A percentile compares a stretch with the other conserved stretches of the same genome.
These are phyloP conservation scores for Labeo calbasu DNA, from an alignment of 2,797 vertebrate genomes.

Conservation along the genomic window DNA sequence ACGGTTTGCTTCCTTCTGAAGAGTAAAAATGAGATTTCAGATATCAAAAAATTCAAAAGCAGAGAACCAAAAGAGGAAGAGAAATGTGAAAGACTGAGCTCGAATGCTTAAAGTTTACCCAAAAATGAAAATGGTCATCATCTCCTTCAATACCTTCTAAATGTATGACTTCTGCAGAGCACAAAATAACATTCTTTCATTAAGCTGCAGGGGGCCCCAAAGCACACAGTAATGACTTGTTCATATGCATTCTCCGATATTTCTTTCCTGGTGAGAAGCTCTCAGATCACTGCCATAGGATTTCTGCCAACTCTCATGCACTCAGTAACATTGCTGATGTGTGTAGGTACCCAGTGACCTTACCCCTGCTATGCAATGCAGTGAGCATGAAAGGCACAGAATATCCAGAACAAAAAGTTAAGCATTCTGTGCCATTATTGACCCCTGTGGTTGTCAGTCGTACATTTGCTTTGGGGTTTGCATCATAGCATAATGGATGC, in stretches of 20 bases:
- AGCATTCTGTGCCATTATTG: not conserved
- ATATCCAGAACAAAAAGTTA: not conserved
- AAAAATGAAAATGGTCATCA: not conserved
- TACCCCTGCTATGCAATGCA: not conserved
- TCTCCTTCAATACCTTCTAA: not conserved
- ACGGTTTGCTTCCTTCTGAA: not conserved
- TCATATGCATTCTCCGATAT: not conserved
- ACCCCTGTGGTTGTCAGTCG: not conserved
- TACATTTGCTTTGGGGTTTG: not conserved
- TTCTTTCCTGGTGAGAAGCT: not conserved
- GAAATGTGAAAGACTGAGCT: not conserved
- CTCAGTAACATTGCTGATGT: conserved; percentile 7
- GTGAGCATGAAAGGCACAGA: not conserved
- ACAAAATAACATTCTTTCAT: not conserved
- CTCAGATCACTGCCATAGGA: conserved; percentile 22
- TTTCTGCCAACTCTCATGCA: conserved; percentile 28
- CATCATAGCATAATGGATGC: not conserved
- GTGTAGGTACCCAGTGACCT: not conserved
- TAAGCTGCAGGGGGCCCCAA: not conserved
- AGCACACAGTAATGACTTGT: conserved; percentile 6
- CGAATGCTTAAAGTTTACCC: no score
- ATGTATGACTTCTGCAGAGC: not conserved
- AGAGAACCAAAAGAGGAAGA: not conserved
- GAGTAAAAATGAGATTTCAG: not conserved
- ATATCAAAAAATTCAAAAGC: not conserved